A percentile compares a stretch with the other conserved stretches of the same genome.
phyloP scores from a whole-genome alignment of 2,888 invertebrate genomes.

The Andrena bucephala region DNA sequence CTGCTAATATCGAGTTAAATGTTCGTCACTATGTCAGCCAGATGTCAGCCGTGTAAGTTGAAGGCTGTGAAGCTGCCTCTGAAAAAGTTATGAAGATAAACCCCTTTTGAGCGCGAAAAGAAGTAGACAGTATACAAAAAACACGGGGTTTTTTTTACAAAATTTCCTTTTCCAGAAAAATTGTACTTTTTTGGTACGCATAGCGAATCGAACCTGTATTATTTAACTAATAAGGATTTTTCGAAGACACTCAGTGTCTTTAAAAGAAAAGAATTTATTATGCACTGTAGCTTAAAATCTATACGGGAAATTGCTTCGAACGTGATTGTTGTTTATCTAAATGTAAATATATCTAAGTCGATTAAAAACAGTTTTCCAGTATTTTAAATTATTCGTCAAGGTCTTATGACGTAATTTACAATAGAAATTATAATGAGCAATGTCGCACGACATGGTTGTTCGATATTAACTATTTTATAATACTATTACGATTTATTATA shows the following conservation, averaged over 20 bases:
- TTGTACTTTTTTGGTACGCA: background rate
- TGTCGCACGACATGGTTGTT: background rate
- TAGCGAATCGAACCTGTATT: background rate
- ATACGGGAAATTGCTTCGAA: background rate
- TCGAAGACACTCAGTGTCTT: background rate
- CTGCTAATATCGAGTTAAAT: constrained; percentile 42
- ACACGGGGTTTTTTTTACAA: background rate
- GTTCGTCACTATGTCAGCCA: background rate
- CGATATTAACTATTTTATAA: constrained; percentile 42
- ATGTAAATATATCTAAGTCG: background rate
- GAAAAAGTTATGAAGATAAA: background rate
- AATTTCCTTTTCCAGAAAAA: background rate
- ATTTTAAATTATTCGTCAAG: background rate
- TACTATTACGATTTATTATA: constrained; percentile 20
- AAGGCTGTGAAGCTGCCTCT: background rate
- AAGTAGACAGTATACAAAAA: background rate
- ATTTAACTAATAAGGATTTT: background rate
- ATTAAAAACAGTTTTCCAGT: background rate
- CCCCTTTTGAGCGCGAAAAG: background rate
- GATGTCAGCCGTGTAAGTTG: background rate
- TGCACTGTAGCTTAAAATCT: background rate
- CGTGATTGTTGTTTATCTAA: background rate
- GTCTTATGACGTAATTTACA: background rate
- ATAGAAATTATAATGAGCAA: background rate
- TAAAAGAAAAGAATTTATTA: background rate